phyloP scores from a whole-genome alignment of 2,797 vertebrate genomes.

The Dipus sagitta region DNA sequence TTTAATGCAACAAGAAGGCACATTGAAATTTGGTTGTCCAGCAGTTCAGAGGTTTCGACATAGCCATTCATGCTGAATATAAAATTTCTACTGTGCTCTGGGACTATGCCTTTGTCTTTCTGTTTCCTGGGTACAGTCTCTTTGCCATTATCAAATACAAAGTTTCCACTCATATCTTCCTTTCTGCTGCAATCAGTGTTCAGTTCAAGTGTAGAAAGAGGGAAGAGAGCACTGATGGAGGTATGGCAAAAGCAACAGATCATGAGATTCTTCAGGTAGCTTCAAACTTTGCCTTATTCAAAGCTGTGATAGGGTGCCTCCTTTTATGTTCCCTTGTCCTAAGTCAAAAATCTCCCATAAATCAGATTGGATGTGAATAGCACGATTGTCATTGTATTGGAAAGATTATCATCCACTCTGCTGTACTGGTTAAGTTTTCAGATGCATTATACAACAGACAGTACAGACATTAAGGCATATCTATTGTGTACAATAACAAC shows the following conservation, averaged over 20 bases:
- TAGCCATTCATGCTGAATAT: background rate
- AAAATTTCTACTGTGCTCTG: background rate
- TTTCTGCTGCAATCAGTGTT: background rate
- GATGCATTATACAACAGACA: background rate
- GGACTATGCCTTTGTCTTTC: background rate
- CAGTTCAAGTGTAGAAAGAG: background rate
- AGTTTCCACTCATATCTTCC: background rate
- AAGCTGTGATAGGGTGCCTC: background rate
- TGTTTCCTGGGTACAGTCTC: background rate
- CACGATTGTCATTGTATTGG: background rate
- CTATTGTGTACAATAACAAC: background rate
- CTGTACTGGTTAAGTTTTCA: background rate
- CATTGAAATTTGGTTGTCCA: background rate
- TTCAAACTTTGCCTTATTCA: background rate
- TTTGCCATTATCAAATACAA: background rate
- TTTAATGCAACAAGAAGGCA: background rate
- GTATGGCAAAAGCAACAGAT: background rate
- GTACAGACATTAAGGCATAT: background rate
- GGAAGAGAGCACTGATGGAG: background rate
- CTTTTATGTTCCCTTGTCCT: background rate
- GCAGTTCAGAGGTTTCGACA: background rate
- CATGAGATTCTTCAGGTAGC: background rate
- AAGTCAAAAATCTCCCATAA: background rate
- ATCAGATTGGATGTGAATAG: background rate
- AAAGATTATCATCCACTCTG: background rate